Evolutionary conservation across 53 echinoderm and acorn worm genomes (phyloP).

Genomic region (Echinometra lucunter): DNA sequence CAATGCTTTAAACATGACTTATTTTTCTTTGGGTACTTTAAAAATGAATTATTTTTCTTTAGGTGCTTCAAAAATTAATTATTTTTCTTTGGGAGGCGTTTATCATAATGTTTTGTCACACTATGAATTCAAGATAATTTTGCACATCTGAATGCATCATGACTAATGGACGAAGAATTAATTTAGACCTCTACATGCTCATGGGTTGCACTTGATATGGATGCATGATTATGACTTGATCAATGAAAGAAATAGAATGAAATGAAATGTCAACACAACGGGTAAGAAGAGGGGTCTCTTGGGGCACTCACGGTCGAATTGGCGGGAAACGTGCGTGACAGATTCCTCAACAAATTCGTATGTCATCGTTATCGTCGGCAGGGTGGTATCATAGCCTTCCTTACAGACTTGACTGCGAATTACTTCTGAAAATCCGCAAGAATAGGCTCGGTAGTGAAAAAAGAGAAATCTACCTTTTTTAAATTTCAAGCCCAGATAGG

Average conservation of each 20-base stretch:
- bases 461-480: no score
- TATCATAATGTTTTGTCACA: no score
- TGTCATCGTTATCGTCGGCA: slow-evolving; percentile 2
- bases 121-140: no score
- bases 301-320: slow-evolving; percentile 41
- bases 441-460: no score
- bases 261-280: slow-evolving; percentile 39
- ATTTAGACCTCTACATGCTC: not conserved
- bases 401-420: not conserved
- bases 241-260: slow-evolving; percentile 5
- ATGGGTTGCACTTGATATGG: not conserved
- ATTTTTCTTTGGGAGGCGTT: no score
- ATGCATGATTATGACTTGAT: not conserved
- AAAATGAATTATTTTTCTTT: no score
- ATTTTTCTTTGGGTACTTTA: no score
- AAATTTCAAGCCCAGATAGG: no score
- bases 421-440: not conserved
- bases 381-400: not conserved
- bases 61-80: no score
- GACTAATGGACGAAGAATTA: not conserved
- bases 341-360: slow-evolving; percentile 47
- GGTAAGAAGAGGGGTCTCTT: not conserved
- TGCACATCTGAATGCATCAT: no score
- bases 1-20: no score
- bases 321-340: slow-evolving; percentile 53